These are phyloP conservation scores for Spodoptera exigua DNA, from an alignment of 2,888 invertebrate genomes.

Conservation along the genomic window DNA sequence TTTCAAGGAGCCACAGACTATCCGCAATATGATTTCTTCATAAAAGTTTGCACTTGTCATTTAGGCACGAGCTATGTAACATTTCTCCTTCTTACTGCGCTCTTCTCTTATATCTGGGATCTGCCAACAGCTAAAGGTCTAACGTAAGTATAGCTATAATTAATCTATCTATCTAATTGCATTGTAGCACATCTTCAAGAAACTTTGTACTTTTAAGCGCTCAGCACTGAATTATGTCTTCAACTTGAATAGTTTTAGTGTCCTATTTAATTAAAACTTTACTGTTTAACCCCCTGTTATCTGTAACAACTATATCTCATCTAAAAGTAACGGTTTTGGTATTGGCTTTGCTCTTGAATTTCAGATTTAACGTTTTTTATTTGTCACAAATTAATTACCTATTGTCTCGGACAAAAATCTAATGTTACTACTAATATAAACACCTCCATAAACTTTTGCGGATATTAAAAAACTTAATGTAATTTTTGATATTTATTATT, in stretches of 20 bases:
- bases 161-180: conserved; percentile 1
- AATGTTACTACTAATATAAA: too few species aligned
- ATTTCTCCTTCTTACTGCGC: conserved; percentile 15
- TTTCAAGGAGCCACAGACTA: conserved; percentile 23
- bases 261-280: too few species aligned
- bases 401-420: too few species aligned
- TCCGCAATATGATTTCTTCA: conserved; percentile 18
- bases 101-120: background rate
- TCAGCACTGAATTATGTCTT: background rate
- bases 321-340: too few species aligned
- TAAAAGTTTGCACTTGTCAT: conserved; percentile 38
- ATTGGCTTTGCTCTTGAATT: too few species aligned
- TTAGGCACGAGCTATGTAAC: conserved; percentile 34
- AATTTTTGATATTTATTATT: too few species aligned
- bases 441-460: too few species aligned
- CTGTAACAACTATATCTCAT: too few species aligned
- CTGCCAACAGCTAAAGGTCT: conserved; percentile 13
- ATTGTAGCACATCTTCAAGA: conserved; percentile 1
- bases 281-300: too few species aligned
- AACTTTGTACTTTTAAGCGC: background rate
- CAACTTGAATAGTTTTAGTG: background rate
- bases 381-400: too few species aligned
- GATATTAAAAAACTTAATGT: too few species aligned
- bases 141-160: conserved; percentile 9
- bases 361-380: too few species aligned